Evolutionary conservation across 2,888 invertebrate genomes (phyloP).

Genomic region (Ptychoptera contaminata): DNA sequence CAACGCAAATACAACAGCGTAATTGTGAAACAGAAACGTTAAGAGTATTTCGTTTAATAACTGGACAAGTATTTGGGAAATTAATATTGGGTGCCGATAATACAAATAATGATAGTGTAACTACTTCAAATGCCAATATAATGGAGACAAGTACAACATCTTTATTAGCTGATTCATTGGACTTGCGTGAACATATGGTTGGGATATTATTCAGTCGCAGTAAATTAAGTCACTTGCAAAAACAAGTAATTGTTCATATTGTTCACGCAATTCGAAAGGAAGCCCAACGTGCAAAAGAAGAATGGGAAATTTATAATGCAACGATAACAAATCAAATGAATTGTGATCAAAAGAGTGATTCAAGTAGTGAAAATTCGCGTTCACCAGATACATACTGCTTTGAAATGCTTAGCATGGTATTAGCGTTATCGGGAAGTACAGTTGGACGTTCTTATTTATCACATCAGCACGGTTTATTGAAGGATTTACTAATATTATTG

Average conservation of each 20-base stretch:
- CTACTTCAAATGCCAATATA: constrained; percentile 17
- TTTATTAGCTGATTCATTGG: constrained; percentile 37
- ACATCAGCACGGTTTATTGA: constrained; percentile 70
- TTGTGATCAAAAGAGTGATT: constrained; percentile 20
- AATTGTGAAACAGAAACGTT: constrained; percentile 86
- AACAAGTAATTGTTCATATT: constrained; percentile 82
- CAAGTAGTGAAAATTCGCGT: constrained; percentile 22
- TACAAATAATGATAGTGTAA: constrained; percentile 33
- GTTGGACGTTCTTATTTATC: constrained; percentile 83
- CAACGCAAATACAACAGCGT: constrained; percentile 53
- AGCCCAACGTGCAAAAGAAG: constrained; percentile 69
- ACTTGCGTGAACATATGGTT: constrained; percentile 88
- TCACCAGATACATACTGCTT: constrained; percentile 83
- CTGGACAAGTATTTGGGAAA: constrained; percentile 84
- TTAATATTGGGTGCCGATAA: constrained; percentile 40
- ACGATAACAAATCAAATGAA: constrained; percentile 15
- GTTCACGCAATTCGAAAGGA: constrained; percentile 84
- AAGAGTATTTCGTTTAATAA: constrained; percentile 79
- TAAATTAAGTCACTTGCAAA: constrained; percentile 82
- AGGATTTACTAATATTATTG: constrained; percentile 69
- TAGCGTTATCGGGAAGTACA: constrained; percentile 83
- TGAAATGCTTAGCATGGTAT: constrained; percentile 87
- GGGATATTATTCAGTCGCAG: constrained; percentile 89
- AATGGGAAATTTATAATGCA: constrained; percentile 60
- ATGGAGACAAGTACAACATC: constrained; percentile 23